phyloP scores from a whole-genome alignment of 1,140 invertebrate genomes.

The Streblospio benedicti region DNA sequence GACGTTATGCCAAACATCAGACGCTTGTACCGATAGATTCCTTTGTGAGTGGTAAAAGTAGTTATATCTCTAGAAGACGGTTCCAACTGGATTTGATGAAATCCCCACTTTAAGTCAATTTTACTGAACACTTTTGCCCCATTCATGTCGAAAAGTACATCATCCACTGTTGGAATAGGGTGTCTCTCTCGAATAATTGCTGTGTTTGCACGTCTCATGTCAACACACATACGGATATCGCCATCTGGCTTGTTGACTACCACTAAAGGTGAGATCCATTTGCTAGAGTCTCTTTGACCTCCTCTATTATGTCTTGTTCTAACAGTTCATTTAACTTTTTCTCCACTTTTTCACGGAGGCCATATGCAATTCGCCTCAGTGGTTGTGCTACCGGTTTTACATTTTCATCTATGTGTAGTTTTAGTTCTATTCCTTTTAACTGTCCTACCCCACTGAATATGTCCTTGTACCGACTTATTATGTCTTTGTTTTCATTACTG shows the following conservation, averaged over 20 bases:
- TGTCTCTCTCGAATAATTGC: conserved; percentile 11
- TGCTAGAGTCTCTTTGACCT: conserved; percentile 17
- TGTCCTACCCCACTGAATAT: conserved; percentile 18
- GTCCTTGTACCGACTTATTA: too few relatives aligned
- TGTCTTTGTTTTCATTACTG: too few relatives aligned
- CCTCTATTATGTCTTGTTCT: conserved; percentile 26
- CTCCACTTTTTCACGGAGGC: conserved; percentile 20
- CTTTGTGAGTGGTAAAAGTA: conserved; percentile 10
- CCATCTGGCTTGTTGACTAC: conserved; percentile 5
- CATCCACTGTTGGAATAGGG: conserved; percentile 14
- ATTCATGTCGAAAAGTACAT: conserved; percentile 6
- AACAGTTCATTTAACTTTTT: conserved; percentile 21
- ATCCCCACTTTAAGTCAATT: conserved; percentile 21
- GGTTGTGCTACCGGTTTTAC: conserved; percentile 16
- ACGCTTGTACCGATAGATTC: conserved; percentile 19
- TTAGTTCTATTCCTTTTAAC: conserved; percentile 19
- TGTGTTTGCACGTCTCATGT: conserved; percentile 11
- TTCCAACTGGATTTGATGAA: conserved; percentile 22
- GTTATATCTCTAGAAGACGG: conserved; percentile 12
- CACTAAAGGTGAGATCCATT: conserved; percentile 13
- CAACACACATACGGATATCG: conserved; percentile 10
- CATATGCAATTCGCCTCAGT: conserved; percentile 18
- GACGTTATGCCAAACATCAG: conserved; percentile 22
- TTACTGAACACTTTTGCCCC: conserved; percentile 14
- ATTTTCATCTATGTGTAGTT: conserved; percentile 19